These are phyloP conservation scores for Bombycilla garrulus DNA, from an alignment of 2,113 vertebrate species.

Conservation along the genomic window DNA sequence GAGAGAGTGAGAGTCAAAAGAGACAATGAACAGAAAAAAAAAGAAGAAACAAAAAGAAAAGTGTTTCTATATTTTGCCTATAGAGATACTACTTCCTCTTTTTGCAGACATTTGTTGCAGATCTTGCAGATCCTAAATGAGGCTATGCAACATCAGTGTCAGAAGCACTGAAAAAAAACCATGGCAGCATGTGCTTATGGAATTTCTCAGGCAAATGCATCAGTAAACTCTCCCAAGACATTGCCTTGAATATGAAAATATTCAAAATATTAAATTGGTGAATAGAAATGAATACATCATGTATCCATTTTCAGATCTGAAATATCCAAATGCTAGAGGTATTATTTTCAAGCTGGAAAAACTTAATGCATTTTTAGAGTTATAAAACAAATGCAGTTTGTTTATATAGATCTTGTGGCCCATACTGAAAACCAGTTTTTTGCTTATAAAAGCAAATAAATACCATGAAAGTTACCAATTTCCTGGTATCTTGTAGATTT, in stretches of 20 bases:
- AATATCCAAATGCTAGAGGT: not conserved
- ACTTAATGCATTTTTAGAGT: not conserved
- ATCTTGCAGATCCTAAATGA: not conserved
- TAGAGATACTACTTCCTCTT: not conserved
- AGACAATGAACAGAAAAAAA: not conserved
- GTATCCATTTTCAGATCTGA: not conserved
- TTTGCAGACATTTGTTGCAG: not conserved
- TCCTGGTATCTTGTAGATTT: not conserved
- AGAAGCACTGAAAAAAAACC: not conserved
- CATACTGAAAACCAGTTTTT: not conserved
- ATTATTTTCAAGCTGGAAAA: not conserved
- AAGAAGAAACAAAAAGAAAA: not conserved
- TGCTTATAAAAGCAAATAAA: not conserved
- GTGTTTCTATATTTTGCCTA: not conserved
- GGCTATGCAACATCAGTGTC: not conserved
- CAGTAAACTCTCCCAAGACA: not conserved
- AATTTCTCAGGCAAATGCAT: conserved; percentile 1
- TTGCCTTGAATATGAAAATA: not conserved
- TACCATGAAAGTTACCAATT: not conserved
- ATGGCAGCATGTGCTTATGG: not conserved
- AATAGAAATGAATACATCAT: not conserved
- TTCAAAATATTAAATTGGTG: not conserved
- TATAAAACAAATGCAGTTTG: not conserved
- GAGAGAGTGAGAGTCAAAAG: not conserved
- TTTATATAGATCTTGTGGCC: not conserved